A percentile compares a stretch with the other conserved stretches of the same genome.
Evolutionary conservation across 1,140 invertebrate species (phyloP).

Genomic region (Neuroterus valhalla): DNA sequence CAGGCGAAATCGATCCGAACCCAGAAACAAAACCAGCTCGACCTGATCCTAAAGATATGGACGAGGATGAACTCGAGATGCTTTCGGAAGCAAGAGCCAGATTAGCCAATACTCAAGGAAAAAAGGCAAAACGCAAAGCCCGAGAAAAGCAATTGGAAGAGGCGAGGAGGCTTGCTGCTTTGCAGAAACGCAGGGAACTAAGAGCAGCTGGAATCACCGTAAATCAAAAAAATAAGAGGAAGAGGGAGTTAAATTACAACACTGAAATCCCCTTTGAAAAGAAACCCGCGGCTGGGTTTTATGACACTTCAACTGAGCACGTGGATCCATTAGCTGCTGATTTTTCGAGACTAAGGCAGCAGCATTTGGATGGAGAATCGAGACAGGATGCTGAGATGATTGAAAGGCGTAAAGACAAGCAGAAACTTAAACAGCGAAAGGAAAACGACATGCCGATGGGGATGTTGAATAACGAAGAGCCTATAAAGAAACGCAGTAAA

Average conservation of each 20-base stretch:
- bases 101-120: conserved; percentile 99
- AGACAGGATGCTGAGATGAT: conserved; percentile 92
- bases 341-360: conserved; percentile 91
- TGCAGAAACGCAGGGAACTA: conserved; percentile 97
- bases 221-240: conserved; percentile 82
- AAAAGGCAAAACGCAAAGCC: conserved; percentile 99
- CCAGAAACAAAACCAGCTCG: conserved; percentile 99
- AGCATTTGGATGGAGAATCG: conserved; percentile 94
- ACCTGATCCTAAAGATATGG: conserved; percentile 99
- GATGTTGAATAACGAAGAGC: conserved; percentile 93
- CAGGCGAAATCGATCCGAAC: conserved; percentile 99
- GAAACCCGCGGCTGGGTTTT: conserved; percentile 91
- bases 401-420: conserved; percentile 92
- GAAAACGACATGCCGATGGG: conserved; percentile 96
- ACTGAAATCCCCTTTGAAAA: conserved; percentile 99
- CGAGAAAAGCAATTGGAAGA: conserved; percentile 99
- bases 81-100: conserved; percentile 98
- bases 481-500: conserved; percentile 95
- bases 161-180: conserved; percentile 93
- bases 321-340: conserved; percentile 92
- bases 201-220: conserved; percentile 97
- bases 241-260: conserved; percentile 97
- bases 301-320: conserved; percentile 92
- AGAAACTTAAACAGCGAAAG: conserved; percentile 94
- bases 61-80: conserved; percentile 99